These are phyloP conservation scores for Bettongia penicillata DNA, from an alignment of 2,113 vertebrate genomes.

Conservation along the genomic window DNA sequence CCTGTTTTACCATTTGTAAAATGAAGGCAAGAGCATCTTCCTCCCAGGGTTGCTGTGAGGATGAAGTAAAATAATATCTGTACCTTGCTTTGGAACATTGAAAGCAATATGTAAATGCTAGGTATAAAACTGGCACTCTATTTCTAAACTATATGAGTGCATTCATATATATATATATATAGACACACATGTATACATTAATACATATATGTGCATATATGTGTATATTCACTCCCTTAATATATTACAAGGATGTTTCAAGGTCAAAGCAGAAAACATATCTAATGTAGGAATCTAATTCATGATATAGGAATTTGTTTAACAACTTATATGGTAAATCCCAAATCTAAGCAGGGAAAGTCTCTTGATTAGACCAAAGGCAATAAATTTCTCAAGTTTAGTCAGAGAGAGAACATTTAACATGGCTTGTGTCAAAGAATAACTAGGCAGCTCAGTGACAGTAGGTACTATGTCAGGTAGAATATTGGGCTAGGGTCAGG, in stretches of 20 bases:
- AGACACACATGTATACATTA: background rate
- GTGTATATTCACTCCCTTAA: background rate
- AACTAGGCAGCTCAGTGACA: no score
- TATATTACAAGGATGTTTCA: background rate
- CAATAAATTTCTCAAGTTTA: background rate
- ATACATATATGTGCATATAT: background rate
- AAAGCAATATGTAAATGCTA: background rate
- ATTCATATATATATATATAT: background rate
- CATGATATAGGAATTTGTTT: background rate
- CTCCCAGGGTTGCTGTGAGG: background rate
- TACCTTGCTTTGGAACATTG: background rate
- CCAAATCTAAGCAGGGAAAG: background rate
- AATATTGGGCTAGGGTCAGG: no score
- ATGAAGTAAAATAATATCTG: background rate
- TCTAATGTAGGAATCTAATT: background rate
- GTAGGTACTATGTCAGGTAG: no score
- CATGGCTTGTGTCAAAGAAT: slow-evolving; percentile 16
- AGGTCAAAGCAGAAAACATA: background rate
- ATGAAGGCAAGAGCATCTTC: background rate
- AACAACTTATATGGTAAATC: background rate
- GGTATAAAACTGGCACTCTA: background rate
- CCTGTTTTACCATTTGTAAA: background rate
- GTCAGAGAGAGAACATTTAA: background rate
- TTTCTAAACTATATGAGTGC: background rate
- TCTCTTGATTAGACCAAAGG: background rate